Base-by-base conservation (phyloP, 2,888 invertebrate genomes). In the Alloplasta piceator region DNA sequence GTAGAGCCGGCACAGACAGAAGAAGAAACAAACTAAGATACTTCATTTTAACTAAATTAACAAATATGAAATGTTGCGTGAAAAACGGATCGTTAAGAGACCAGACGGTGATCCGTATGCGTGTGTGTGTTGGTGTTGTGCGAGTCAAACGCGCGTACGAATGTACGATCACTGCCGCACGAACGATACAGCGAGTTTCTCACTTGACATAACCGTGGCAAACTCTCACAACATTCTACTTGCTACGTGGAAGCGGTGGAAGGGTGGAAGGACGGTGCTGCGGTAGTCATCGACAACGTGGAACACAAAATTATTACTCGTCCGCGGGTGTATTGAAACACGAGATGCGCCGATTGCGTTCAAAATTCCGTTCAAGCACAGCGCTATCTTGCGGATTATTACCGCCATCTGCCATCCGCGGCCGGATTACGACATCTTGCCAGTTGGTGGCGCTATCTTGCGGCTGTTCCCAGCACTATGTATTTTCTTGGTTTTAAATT, bases 1-100 rank as follows among this genome's bases (percentile, higher is more conserved):
- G 94, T 60, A 96, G 94, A 43, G 96, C 95, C 86, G 96, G 96
- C 83, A 97, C 92, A 86, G 96, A 94, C 88, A 97, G 89, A 74
- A 96, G 90, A 82, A 94, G 90, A 64, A 95, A 91, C 87, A 96
- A 92, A 91, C 95, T 94, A 88, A 96, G 93, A 88, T 94, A 93
- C 93, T 94, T 96, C 96, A 97, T 96, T 92, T 71, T 68, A 64
- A 81, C 68, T 77, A 12, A 75, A 14, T 75, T 79, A 71, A 68
- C 60, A 61, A 75, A 55, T 58, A 50, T 10, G 39, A 73, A 52
- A 38, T 82, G 76, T 10, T 12, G 7, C 5, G 26, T 50, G 61
- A 43, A 52, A 76, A 48, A 26, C 26, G 41, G 26, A 56, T 68
- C 56, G 46, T 50, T 48, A 68, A 77, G 43, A 48, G 68, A 75